Evolutionary conservation across 2,113 vertebrate genomes (phyloP).

Genomic region (Struthio camelus): DNA sequence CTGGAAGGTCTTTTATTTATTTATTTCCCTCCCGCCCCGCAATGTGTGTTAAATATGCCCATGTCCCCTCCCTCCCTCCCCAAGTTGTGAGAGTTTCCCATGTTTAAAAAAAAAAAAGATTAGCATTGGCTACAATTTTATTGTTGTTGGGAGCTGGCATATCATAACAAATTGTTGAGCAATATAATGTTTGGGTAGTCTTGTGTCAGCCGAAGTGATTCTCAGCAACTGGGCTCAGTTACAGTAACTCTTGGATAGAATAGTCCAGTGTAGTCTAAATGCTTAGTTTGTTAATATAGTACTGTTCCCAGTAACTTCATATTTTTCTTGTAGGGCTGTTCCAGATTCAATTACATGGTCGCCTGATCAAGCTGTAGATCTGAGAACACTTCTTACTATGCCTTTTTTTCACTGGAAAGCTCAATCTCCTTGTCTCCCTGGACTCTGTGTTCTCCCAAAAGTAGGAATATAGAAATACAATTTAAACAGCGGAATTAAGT

Average conservation of each 20-base stretch:
- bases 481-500: background rate
- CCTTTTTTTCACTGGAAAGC: background rate
- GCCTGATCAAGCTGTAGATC: background rate
- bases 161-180: background rate
- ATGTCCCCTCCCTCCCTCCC: background rate
- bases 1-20: background rate
- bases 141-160: background rate
- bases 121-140: background rate
- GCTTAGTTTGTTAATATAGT: background rate
- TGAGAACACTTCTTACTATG: background rate
- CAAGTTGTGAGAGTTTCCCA: background rate
- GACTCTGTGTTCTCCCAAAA: background rate
- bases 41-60: background rate
- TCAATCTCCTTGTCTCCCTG: background rate
- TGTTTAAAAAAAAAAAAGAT: background rate
- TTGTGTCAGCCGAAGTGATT: background rate
- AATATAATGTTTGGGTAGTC: background rate
- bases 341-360: background rate
- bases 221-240: background rate
- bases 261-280: background rate
- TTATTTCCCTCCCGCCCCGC: no score
- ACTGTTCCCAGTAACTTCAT: accelerated
- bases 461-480: background rate
- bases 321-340: background rate
- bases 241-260: background rate